A percentile compares a stretch with the other conserved stretches of the same genome.
phyloP scores from a whole-genome alignment of 2,888 invertebrate genomes.

The Cataglyphis altisquamis region DNA sequence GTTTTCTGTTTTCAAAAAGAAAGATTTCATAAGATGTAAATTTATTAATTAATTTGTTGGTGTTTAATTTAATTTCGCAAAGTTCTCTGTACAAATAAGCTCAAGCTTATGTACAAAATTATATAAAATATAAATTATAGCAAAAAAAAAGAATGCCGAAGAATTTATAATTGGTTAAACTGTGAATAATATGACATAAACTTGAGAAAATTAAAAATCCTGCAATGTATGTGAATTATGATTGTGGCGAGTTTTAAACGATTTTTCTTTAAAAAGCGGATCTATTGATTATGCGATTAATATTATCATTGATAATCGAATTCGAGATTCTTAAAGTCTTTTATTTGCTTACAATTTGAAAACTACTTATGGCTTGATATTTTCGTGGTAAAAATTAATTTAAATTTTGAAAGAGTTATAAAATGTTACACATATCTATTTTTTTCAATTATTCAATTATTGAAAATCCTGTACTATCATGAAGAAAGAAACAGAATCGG shows the following conservation, averaged over 20 bases:
- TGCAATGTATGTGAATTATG: background rate
- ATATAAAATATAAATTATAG: slow-evolving; percentile 8
- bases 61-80: background rate
- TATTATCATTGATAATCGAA: background rate
- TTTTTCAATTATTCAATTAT: background rate
- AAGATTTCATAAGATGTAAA: background rate
- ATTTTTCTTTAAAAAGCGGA: slow-evolving; percentile 11
- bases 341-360: background rate
- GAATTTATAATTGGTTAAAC: background rate
- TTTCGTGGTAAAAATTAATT: background rate
- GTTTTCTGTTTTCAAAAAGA: background rate
- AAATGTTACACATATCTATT: background rate
- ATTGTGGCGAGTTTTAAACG: background rate
- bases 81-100: background rate
- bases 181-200: background rate
- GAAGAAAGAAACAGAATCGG: slow-evolving; percentile 3
- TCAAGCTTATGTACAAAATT: background rate
- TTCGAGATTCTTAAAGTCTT: background rate
- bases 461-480: background rate
- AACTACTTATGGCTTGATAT: background rate
- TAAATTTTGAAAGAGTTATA: background rate
- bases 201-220: background rate
- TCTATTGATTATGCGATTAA: background rate
- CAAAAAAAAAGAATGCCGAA: background rate
- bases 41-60: background rate